Evolutionary conservation across 2,113 vertebrate species (phyloP), one percentile per base, ranked within the genome.

Genomic region (Paracanthobrama guichenoti): DNA sequence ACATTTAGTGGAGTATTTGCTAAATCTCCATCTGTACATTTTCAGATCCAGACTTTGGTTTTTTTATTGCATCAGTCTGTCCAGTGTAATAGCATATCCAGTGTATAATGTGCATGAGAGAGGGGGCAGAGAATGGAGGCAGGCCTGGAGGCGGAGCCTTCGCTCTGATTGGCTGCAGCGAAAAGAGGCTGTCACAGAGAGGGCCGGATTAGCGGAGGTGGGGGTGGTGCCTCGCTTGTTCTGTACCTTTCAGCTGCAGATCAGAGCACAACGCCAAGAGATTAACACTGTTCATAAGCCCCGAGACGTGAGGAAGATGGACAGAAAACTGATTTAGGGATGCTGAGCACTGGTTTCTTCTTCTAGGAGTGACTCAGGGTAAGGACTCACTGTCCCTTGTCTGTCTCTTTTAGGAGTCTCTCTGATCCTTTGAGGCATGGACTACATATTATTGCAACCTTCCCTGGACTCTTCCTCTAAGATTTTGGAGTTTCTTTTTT

Each of bases 171-270:
- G 81, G 87, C 71, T 84, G 71, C 39, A 46, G 31, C 18, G 22
- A 79, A 79, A 79, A 72, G 69, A 24, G 69, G 75, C 84, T 3
- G 87, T 62, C 84, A 57, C 16, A 59, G 66, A 85, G 67, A 72
- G 83, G 86, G 86, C 13, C 7, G 84, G 84, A 79, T 79, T 81
- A 86, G 84, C 39, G 4, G 57, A 72, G 28, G 22, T 66, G 79
- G 64, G 71, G 79, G 79, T 78, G 80, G 84, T n/a, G 75, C 81
- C 39, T 72, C 79, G 42, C 16, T 31, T 44, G 71, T 14, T 66
- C 74, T 81, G 16, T 67, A 75, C 74, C 60, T 85, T 83, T 87
- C 48, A 85, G 87, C 84, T 71, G 87, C 84, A 77, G 81, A 86
- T 81, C 81, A 71, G 76, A 53, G 74, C 60, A 77, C 82, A 87